These are phyloP conservation scores for Colistium nudipinnis DNA, from an alignment of 2,113 vertebrate species.

Conservation along the genomic window DNA sequence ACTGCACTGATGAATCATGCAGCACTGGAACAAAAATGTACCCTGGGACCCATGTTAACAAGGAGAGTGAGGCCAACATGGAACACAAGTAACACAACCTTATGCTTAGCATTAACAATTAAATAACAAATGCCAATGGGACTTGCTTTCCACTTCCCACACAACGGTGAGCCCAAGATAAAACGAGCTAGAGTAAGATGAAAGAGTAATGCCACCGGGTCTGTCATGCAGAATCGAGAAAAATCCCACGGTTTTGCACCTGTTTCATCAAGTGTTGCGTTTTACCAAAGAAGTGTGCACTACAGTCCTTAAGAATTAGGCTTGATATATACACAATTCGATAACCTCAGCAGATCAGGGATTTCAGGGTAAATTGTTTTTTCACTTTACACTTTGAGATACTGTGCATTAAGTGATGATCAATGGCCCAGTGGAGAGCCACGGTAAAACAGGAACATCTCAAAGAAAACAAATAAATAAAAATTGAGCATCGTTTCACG, in stretches of 20 bases:
- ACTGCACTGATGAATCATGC: conserved; percentile 77
- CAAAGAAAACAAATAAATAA: background rate
- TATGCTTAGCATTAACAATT: conserved; percentile 83
- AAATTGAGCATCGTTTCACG: background rate
- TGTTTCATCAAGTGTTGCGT: conserved; percentile 20
- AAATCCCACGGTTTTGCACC: conserved; percentile 7
- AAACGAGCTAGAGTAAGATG: conserved; percentile 20
- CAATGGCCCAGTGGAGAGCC: background rate
- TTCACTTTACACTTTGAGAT: background rate
- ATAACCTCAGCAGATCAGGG: background rate
- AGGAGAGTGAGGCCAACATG: conserved; percentile 75
- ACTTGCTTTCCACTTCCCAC: conserved; percentile 62
- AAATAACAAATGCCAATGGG: conserved; percentile 77
- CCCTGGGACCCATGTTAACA: conserved; percentile 80
- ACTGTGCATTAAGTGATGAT: background rate
- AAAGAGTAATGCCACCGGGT: conserved; percentile 31
- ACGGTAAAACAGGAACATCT: background rate
- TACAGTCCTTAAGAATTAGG: background rate
- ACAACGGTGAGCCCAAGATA: conserved; percentile 55
- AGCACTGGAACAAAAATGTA: conserved; percentile 72
- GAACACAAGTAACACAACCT: conserved; percentile 78
- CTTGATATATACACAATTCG: background rate
- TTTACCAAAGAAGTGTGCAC: conserved; percentile 1
- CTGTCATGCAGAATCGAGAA: conserved; percentile 29
- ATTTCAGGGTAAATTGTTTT: background rate